Evolutionary conservation across 92 coral and sea anemone species (phyloP), one percentile per base, ranked within the genome.

Genomic region (Zoanthus sansibaricus): DNA sequence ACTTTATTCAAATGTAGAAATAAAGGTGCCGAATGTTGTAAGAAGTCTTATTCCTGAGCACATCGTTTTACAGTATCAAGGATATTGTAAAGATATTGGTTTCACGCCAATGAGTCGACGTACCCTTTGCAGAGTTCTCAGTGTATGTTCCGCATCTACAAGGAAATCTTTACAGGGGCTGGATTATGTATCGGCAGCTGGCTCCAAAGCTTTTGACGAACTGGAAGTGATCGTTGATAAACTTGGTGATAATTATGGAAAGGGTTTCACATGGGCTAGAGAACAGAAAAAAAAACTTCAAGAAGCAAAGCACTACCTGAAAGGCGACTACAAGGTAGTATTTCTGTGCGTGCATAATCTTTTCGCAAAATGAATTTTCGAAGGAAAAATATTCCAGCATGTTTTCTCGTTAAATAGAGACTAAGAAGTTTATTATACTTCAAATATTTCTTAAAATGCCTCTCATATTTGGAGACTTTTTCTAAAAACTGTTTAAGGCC

Each of bases 41-140:
- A 80, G 94, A 77, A 91, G 71, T n/a, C 75, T 89, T 46, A 89
- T 92, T 58, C 90, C 90, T 52, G 90, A 88, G 77, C 94, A 88
- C 37, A 86, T 91, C 46, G 87, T 91, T 18, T 86, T 64, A 32
- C 90, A 91, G 73, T 91, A 91, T 71, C 87, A 59, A 33, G 70
- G 83, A 52, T 86, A 90, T 66, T 86, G 86, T 59, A 48, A 70
- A 59, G 91, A 87, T 51, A 70, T 83, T 18, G 86, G 93, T 21
- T 91, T 91, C 55, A 59, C 73, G 59, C 89, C 93, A 25, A 90
- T 87, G 90, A 86, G 93, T 71, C 87, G 90, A n/a, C 58, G 87
- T 71, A 86, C 80, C 71, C 67, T 87, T 58, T 87, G 88, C 79
- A 77, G 78, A 66, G 71, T 90, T 73, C 82, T 90, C 42, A 82